Evolutionary conservation across 2,113 vertebrate species (phyloP).

Genomic region (Nestor notabilis): DNA sequence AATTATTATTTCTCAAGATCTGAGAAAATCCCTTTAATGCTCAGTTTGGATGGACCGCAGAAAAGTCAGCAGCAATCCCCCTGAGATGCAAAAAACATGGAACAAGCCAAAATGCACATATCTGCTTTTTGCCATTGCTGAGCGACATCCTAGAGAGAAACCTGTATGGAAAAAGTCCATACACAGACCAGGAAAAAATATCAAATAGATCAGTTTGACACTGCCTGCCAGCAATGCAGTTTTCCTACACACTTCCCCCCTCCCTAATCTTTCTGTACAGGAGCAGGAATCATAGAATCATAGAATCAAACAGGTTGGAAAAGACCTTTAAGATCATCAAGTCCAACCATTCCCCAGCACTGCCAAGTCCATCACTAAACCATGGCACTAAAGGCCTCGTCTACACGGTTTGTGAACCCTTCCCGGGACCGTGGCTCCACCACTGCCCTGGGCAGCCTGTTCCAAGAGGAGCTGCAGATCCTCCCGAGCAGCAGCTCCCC

Average conservation of each 20-base stretch:
- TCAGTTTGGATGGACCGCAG: background rate
- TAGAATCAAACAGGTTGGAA: background rate
- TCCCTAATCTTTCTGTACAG: background rate
- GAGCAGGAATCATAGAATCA: background rate
- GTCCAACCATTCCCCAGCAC: background rate
- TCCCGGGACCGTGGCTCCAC: background rate
- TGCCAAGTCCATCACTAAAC: background rate
- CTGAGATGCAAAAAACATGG: background rate
- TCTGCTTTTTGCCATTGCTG: background rate
- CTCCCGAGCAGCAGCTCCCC: background rate
- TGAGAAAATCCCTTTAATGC: background rate
- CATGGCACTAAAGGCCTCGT: background rate
- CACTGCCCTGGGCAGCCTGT: background rate
- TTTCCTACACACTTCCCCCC: background rate
- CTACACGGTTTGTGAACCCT: background rate
- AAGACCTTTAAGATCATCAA: background rate
- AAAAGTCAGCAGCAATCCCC: background rate
- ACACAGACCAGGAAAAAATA: background rate
- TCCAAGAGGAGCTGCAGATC: background rate
- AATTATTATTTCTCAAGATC: background rate
- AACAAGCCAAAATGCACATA: accelerated
- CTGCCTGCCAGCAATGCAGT: background rate
- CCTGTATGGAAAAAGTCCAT: background rate
- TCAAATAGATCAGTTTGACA: background rate
- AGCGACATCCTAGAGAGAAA: background rate